Evolutionary conservation across 2,797 vertebrate species (phyloP).

Genomic region (Siniperca scherzeri): DNA sequence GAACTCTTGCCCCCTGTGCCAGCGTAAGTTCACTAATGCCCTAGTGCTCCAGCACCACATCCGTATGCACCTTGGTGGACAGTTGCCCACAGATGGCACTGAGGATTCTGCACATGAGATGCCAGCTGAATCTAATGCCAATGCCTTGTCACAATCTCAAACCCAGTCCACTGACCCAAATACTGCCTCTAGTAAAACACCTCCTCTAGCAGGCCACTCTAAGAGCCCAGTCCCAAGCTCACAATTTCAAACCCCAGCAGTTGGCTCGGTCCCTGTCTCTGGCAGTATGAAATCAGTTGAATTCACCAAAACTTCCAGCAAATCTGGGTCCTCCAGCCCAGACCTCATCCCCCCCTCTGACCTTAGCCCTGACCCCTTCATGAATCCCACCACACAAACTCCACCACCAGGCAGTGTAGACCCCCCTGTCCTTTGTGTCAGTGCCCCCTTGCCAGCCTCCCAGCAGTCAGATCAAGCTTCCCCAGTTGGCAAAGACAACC

Average conservation of each 20-base stretch:
- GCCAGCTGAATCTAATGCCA: constrained; percentile 69
- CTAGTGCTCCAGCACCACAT: constrained; percentile 95
- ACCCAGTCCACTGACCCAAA: constrained; percentile 63
- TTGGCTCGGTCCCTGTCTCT: constrained; percentile 41
- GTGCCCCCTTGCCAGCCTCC: constrained; percentile 57
- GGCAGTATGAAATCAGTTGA: constrained; percentile 64
- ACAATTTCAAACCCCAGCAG: constrained; percentile 60
- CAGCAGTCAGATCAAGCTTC: constrained; percentile 54
- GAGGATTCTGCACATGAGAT: constrained; percentile 75
- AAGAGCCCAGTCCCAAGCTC: constrained; percentile 57
- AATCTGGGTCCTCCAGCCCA: constrained; percentile 80
- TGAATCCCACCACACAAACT: constrained; percentile 75
- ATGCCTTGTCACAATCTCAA: constrained; percentile 70
- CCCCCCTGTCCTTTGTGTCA: constrained; percentile 77
- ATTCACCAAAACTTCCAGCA: constrained; percentile 66
- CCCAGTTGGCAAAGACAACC: constrained; percentile 49
- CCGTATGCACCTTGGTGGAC: constrained; percentile 94
- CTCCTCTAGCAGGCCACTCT: constrained; percentile 36
- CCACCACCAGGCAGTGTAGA: constrained; percentile 69
- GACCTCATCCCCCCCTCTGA: constrained; percentile 82
- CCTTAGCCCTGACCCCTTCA: constrained; percentile 83
- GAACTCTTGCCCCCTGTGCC: constrained; percentile 93
- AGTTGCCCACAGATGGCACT: constrained; percentile 86
- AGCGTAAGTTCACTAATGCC: constrained; percentile 94
- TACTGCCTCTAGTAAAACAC: constrained; percentile 50